A percentile compares a stretch with the other conserved stretches of the same genome.
Conservation (phyloP, 2,113 vertebrate species). For the Cyphomyrus plagiostoma region DNA sequence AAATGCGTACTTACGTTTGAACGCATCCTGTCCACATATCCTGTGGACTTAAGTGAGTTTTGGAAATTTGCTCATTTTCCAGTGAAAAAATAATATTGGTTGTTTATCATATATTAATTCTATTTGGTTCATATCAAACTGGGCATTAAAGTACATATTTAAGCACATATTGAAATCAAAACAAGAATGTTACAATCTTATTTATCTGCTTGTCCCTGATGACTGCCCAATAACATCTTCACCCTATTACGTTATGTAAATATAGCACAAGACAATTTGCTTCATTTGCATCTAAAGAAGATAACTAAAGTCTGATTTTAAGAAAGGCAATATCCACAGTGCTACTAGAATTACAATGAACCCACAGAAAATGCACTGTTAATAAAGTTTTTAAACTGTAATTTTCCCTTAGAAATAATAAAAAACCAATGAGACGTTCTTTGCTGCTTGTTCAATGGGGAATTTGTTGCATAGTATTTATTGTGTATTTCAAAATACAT, state of each 20-base stretch:
- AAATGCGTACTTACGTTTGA: neutral
- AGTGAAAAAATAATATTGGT: neutral
- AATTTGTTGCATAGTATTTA: slow-evolving; percentile 46
- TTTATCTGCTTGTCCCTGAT: neutral
- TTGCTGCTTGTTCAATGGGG: neutral
- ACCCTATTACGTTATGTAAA: neutral
- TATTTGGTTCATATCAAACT: neutral
- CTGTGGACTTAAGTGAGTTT: neutral
- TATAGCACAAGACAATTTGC: neutral
- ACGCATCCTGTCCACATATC: neutral
- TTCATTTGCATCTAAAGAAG: neutral
- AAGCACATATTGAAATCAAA: neutral
- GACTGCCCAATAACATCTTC: neutral
- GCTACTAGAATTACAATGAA: neutral
- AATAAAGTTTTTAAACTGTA: slow-evolving; percentile 4
- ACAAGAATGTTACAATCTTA: neutral
- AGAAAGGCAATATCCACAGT: neutral
- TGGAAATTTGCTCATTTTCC: neutral
- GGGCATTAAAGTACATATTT: neutral
- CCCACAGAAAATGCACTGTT: neutral
- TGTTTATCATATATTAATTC: neutral
- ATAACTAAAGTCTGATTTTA: neutral
- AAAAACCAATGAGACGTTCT: neutral
- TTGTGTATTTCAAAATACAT: slow-evolving; percentile 35
- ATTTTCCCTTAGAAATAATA: neutral